A percentile compares a stretch with the other conserved stretches of the same genome.
Evolutionary conservation across 2,113 vertebrate genomes (phyloP).

Genomic region (Menidia beryllina): DNA sequence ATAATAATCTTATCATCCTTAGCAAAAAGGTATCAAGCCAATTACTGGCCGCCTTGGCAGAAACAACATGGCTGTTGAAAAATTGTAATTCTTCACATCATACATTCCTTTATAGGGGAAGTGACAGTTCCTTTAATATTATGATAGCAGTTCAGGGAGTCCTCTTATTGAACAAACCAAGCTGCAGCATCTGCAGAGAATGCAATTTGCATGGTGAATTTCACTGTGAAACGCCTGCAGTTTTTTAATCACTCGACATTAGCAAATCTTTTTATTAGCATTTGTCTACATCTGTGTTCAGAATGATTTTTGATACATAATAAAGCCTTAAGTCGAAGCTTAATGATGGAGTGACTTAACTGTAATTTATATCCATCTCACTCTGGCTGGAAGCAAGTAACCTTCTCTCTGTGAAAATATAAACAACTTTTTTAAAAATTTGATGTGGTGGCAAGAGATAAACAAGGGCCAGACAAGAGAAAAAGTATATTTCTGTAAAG

Average conservation of each 20-base stretch:
- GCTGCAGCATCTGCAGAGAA: conserved; percentile 66
- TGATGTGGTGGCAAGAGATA: not conserved
- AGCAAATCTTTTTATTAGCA: conserved; percentile 84
- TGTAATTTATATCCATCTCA: conserved; percentile 60
- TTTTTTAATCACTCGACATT: conserved; percentile 82
- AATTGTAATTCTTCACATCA: conserved; percentile 78
- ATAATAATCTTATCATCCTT: conserved; percentile 52
- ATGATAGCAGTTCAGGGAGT: conserved; percentile 64
- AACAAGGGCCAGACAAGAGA: not conserved
- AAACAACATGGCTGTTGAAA: conserved; percentile 77
- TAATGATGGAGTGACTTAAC: conserved; percentile 43
- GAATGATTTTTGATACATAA: conserved; percentile 73
- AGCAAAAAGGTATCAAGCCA: conserved; percentile 48
- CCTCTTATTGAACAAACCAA: conserved; percentile 63
- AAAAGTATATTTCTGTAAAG: not conserved
- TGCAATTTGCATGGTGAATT: conserved; percentile 81
- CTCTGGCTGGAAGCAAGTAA: conserved; percentile 34
- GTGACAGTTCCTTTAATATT: conserved; percentile 80
- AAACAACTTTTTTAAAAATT: not conserved
- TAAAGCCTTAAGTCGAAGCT: conserved; percentile 52
- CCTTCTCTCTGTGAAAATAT: conserved; percentile 15
- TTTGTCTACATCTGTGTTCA: conserved; percentile 78
- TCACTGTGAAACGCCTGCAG: conserved; percentile 75
- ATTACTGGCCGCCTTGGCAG: conserved; percentile 77
- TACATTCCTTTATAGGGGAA: conserved; percentile 75